A percentile compares a stretch with the other conserved stretches of the same genome.
Conservation (phyloP, 2,888 invertebrate species). For the Odontocerum albicorne region DNA sequence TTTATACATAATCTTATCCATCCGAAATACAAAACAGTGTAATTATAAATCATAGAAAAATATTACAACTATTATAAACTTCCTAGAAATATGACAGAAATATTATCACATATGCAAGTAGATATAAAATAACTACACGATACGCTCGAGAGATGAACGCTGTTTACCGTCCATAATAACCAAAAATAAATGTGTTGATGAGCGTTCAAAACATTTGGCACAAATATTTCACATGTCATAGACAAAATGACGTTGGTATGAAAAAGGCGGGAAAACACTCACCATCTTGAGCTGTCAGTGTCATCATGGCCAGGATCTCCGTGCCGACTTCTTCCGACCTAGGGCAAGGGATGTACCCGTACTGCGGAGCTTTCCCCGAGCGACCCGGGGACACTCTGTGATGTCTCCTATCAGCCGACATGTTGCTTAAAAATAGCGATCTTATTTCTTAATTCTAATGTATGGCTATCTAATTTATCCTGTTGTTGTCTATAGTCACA, state of each 20-base stretch:
- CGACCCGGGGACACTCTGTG: constrained; percentile 32
- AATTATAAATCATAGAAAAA: no score
- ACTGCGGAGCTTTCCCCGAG: constrained; percentile 41
- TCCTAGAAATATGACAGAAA: no score
- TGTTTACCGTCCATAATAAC: no score
- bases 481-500: constrained; percentile 4
- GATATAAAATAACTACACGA: no score
- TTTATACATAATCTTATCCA: no score
- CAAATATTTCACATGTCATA: no score
- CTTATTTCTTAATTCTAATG: not conserved
- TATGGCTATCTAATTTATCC: constrained; percentile 1
- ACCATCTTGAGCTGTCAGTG: constrained; percentile 23
- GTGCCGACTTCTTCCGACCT: constrained; percentile 58
- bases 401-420: constrained; percentile 30
- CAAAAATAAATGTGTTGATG: no score
- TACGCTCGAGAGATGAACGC: no score
- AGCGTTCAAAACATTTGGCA: no score
- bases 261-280: constrained; percentile 22
- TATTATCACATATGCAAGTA: no score
- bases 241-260: not conserved
- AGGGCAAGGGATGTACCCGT: constrained; percentile 57
- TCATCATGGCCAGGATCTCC: constrained; percentile 38
- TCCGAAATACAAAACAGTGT: no score
- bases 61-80: no score
- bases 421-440: not conserved